Evolutionary conservation across 2,888 invertebrate genomes (phyloP).

Genomic region (Hermaeophaga mercurialis): DNA sequence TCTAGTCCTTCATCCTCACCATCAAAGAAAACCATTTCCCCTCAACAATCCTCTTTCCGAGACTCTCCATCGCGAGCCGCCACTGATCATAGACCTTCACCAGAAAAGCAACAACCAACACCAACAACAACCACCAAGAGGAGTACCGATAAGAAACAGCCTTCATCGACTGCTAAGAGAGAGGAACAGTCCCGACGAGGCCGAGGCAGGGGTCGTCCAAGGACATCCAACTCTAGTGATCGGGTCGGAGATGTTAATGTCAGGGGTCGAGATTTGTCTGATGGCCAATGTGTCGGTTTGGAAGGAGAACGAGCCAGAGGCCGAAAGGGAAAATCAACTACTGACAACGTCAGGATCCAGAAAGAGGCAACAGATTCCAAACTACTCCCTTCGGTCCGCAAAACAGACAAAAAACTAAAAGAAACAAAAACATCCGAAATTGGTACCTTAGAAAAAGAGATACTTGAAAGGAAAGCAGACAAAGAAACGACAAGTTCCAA

Average conservation of each 20-base stretch:
- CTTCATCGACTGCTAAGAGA: slow-evolving; percentile 63
- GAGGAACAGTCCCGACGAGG: slow-evolving; percentile 67
- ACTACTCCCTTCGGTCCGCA: slow-evolving; percentile 66
- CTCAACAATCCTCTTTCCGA: slow-evolving; percentile 30
- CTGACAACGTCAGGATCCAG: slow-evolving; percentile 43
- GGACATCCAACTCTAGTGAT: slow-evolving; percentile 61
- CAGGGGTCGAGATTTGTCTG: slow-evolving; percentile 68
- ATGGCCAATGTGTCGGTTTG: slow-evolving; percentile 61
- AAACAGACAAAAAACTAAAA: slow-evolving; percentile 66
- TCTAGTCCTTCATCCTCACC: slow-evolving; percentile 50
- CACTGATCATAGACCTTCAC: slow-evolving; percentile 20
- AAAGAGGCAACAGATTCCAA: slow-evolving; percentile 65
- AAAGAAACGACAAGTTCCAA: slow-evolving; percentile 38
- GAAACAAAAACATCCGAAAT: slow-evolving; percentile 42
- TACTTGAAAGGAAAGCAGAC: slow-evolving; percentile 52
- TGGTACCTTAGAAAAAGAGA: slow-evolving; percentile 56
- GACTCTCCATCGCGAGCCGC: slow-evolving; percentile 38
- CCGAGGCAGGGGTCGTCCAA: slow-evolving; percentile 46
- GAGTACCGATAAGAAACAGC: slow-evolving; percentile 30
- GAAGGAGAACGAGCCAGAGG: slow-evolving; percentile 54
- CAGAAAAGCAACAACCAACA: slow-evolving; percentile 27
- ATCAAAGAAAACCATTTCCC: slow-evolving; percentile 30
- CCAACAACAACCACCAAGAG: slow-evolving; percentile 18
- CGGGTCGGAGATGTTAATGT: slow-evolving; percentile 70
- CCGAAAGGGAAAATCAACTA: slow-evolving; percentile 52